A percentile compares a stretch with the other conserved stretches of the same genome.
phyloP scores from a whole-genome alignment of 1,140 invertebrate species.

The Maconellicoccus hirsutus region DNA sequence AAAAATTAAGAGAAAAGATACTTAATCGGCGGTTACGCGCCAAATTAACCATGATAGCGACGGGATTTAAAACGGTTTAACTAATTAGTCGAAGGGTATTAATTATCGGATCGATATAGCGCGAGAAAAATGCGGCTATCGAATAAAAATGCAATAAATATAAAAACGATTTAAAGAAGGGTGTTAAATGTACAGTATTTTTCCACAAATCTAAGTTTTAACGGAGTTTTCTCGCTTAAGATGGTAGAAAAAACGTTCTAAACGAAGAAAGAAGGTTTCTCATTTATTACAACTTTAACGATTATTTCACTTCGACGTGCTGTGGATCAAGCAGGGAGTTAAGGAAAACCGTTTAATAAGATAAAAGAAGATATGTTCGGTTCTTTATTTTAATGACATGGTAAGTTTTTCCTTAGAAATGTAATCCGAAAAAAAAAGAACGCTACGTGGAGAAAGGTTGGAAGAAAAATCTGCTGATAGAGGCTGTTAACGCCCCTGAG shows the following conservation, averaged over 20 bases:
- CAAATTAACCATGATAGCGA: background rate
- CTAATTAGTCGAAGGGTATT: background rate
- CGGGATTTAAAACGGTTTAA: background rate
- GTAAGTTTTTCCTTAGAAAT: constrained; percentile 19
- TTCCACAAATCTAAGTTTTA: constrained; percentile 19
- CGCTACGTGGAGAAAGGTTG: background rate
- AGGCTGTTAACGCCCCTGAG: constrained; percentile 21
- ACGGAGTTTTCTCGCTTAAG: background rate
- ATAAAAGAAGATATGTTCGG: constrained; percentile 20
- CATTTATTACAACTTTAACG: background rate
- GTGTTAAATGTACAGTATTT: constrained; percentile 20
- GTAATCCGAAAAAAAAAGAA: constrained; percentile 1
- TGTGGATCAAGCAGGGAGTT: background rate
- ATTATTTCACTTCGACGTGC: constrained; percentile 18
- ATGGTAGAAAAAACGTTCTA: background rate
- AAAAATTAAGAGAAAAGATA: too few relatives aligned
- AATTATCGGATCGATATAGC: background rate
- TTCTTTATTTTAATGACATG: constrained; percentile 22
- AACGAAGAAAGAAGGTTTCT: background rate
- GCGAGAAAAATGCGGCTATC: background rate
- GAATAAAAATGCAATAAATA: constrained; percentile 21
- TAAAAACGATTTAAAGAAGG: constrained; percentile 20
- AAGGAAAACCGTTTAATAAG: constrained; percentile 20
- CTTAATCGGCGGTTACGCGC: background rate
- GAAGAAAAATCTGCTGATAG: background rate